Base-by-base conservation (phyloP, 2,888 invertebrate genomes). In the Adineta ricciae region DNA sequence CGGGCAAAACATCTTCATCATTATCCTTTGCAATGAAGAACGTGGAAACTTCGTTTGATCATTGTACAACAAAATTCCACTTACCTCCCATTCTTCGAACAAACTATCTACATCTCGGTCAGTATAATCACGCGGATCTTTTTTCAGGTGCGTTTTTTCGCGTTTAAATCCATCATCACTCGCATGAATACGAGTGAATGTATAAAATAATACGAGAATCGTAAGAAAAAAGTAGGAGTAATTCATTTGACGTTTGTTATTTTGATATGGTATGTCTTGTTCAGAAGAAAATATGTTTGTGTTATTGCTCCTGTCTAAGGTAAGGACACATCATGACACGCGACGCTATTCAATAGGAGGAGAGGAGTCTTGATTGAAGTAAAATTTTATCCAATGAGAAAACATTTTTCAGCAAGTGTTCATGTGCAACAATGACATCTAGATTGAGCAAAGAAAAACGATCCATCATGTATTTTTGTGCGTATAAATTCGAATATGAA, bases 41-140 rank as follows among this genome's bases (percentile, higher is more conserved):
- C n/a, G n/a, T n/a, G n/a, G n/a, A n/a, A n/a, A n/a, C n/a, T n/a
- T n/a, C n/a, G n/a, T n/a, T n/a, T n/a, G n/a, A n/a, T n/a, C n/a
- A n/a, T n/a, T 11, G 5, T 46, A 46, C 46, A 46, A 46, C 8
- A 64, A 11, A 52, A 2, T 85, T 84, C 89, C n/a, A 41, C 88
- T 88, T 90, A 94, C 94, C 92, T 96, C 95, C 96, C 96, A 96
- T 89, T 96, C 94, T 86, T 96, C 95, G 86, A 93, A 92, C 86
- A 96, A 92, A 89, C 95, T 92, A 91, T 99, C 98, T 92, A 98
- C 92, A 90, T 99, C 98, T 0, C 95, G 97, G 90, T 99, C 98
- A 0, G 78, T 78, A n/a, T 41, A 78, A 78, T 78, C 78, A 8
- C 38, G 78, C 41, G 78, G 78, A 78, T 78, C 78, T 38, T 78